Conservation (phyloP, 2,113 vertebrate genomes). For the Otolemur garnettii region DNA sequence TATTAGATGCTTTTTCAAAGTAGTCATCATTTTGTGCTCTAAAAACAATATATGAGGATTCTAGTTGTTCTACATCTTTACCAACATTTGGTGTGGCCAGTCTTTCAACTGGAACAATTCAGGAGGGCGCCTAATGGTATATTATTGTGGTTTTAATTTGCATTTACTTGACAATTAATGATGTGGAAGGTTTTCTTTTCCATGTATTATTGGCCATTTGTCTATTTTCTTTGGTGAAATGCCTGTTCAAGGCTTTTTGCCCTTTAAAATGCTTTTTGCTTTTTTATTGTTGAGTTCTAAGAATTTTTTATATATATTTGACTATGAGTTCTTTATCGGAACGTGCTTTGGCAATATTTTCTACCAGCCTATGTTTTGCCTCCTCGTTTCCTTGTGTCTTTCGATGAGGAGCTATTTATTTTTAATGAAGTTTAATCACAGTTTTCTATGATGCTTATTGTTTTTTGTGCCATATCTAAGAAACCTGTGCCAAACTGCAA, state of each 20-base stretch:
- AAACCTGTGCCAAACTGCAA: neutral
- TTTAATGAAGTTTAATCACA: neutral
- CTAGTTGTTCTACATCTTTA: neutral
- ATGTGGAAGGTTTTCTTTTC: neutral
- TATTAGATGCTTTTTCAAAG: neutral
- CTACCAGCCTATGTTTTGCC: neutral
- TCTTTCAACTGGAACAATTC: constrained; percentile 9
- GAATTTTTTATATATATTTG: neutral
- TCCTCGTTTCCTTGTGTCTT: neutral
- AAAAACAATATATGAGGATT: neutral
- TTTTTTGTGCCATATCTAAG: constrained; percentile 5
- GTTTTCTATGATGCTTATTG: neutral
- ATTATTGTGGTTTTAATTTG: neutral
- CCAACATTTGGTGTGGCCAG: neutral
- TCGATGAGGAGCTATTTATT: neutral
- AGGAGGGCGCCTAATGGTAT: neutral
- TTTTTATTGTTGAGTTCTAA: neutral
- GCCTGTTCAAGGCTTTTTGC: neutral
- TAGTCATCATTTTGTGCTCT: neutral
- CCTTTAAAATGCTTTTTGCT: neutral
- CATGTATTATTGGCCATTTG: neutral
- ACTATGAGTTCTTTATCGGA: neutral
- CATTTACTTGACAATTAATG: neutral
- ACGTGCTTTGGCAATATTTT: neutral
- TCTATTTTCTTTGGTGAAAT: constrained; percentile 4